Percentiles rank a stretch among this genome's conserved stretches.
Conservation (phyloP, 2,797 vertebrate genomes). For the Mormyrops attenuatus region DNA sequence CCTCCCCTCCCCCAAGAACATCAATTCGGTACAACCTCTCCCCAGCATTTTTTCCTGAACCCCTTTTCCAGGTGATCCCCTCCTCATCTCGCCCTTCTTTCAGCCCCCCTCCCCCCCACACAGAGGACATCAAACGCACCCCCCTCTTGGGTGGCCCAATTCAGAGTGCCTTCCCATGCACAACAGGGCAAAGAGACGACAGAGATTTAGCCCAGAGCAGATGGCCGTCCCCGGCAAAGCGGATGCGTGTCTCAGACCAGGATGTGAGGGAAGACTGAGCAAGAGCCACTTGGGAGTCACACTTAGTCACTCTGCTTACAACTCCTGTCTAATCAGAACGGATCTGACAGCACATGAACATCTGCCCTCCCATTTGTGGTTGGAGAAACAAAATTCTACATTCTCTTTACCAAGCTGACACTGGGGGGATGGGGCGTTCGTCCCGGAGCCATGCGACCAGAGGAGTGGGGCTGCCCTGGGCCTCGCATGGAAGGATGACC, state of each 20-base stretch:
- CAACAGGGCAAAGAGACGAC: slow-evolving; percentile 46
- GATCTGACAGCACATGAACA: slow-evolving; percentile 17
- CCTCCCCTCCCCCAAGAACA: slow-evolving; percentile 40
- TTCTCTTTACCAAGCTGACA: slow-evolving; percentile 66
- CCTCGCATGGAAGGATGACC: slow-evolving; percentile 76
- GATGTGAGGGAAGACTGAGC: slow-evolving; percentile 29
- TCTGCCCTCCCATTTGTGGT: not conserved
- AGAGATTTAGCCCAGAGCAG: slow-evolving; percentile 41
- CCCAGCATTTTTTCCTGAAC: not conserved
- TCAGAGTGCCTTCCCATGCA: slow-evolving; percentile 41
- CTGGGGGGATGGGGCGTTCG: slow-evolving; percentile 58
- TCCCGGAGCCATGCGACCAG: slow-evolving; percentile 77
- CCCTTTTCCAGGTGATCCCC: slow-evolving; percentile 13
- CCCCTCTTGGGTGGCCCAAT: not conserved
- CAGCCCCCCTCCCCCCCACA: not conserved
- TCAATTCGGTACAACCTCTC: slow-evolving; percentile 37
- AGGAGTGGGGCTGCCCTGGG: slow-evolving; percentile 69
- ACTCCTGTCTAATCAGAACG: not conserved
- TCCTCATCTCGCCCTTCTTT: not conserved
- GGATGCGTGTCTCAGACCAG: slow-evolving; percentile 30
- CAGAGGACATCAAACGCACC: not conserved
- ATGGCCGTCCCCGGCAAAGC: slow-evolving; percentile 44
- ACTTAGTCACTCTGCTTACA: not conserved
- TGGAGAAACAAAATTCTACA: not conserved
- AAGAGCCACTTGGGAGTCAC: not conserved